Conservation (phyloP, 1,140 invertebrate genomes). For the Aleiodes sp. region DNA sequence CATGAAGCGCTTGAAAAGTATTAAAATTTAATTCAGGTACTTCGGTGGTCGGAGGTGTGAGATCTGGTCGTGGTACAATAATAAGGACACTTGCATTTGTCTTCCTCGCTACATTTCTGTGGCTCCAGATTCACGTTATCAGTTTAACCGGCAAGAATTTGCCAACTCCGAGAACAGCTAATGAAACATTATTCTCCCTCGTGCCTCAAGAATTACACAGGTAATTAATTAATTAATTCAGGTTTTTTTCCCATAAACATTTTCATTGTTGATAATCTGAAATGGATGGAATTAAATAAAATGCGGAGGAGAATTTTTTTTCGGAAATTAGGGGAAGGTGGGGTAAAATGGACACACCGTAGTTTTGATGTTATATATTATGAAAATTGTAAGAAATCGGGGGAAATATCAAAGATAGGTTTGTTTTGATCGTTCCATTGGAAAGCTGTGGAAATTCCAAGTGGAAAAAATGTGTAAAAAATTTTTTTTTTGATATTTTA, state of each 20-base stretch:
- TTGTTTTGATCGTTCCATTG: too few species aligned
- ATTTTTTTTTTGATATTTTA: too few species aligned
- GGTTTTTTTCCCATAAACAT: background rate
- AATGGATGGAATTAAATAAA: background rate
- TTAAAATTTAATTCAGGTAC: conserved; percentile 47
- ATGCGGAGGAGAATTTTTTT: too few species aligned
- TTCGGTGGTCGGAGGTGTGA: conserved; percentile 49
- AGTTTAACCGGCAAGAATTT: conserved; percentile 65
- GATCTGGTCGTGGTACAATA: conserved; percentile 64
- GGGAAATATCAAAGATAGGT: too few species aligned
- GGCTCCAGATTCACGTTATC: conserved; percentile 76
- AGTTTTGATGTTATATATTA: too few species aligned
- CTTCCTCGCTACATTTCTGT: conserved; percentile 74
- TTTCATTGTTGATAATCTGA: background rate
- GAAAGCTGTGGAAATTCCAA: too few species aligned
- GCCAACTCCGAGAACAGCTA: conserved; percentile 51
- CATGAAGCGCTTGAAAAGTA: too few species aligned
- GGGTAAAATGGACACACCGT: too few species aligned
- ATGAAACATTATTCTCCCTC: conserved; percentile 61
- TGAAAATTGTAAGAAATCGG: too few species aligned
- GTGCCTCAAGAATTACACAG: conserved; percentile 64
- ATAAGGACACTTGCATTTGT: conserved; percentile 72
- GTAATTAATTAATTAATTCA: conserved; percentile 38
- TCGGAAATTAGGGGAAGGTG: too few species aligned
- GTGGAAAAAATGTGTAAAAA: too few species aligned